Conservation (phyloP, 2,113 vertebrate species). For the Nesogale talazaci region DNA sequence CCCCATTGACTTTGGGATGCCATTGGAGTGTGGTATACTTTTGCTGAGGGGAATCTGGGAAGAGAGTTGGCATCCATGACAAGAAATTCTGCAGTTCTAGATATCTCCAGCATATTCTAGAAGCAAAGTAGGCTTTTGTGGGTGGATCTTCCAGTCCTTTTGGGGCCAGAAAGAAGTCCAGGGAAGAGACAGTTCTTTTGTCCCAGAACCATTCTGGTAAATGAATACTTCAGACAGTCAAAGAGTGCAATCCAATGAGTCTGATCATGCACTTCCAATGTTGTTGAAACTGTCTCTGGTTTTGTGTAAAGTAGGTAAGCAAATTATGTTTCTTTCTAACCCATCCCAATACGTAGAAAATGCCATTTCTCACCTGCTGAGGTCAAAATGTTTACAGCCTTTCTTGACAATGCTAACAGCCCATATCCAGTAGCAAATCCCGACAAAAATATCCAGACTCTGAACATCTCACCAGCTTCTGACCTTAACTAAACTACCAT, state of each 20-base stretch:
- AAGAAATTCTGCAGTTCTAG: background rate
- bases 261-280: background rate
- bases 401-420: background rate
- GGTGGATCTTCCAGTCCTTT: background rate
- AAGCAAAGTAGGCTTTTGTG: background rate
- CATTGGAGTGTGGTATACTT: background rate
- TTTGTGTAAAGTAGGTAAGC: background rate
- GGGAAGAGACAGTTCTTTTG: background rate
- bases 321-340: background rate
- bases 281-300: background rate
- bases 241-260: accelerated
- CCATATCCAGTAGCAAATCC: background rate
- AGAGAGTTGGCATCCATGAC: background rate
- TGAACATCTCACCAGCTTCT: background rate
- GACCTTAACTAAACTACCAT: background rate
- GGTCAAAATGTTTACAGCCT: background rate
- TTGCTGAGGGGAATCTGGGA: too few relatives aligned
- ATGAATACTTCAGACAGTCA: background rate
- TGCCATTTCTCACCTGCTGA: background rate
- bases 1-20: too few relatives aligned
- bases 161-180: background rate
- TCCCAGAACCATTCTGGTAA: background rate
- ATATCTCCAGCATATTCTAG: background rate
- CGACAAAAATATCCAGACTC: background rate
- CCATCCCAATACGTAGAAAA: background rate